Evolutionary conservation across 1,140 invertebrate species (phyloP).

Genomic region (Bombus affinis): DNA sequence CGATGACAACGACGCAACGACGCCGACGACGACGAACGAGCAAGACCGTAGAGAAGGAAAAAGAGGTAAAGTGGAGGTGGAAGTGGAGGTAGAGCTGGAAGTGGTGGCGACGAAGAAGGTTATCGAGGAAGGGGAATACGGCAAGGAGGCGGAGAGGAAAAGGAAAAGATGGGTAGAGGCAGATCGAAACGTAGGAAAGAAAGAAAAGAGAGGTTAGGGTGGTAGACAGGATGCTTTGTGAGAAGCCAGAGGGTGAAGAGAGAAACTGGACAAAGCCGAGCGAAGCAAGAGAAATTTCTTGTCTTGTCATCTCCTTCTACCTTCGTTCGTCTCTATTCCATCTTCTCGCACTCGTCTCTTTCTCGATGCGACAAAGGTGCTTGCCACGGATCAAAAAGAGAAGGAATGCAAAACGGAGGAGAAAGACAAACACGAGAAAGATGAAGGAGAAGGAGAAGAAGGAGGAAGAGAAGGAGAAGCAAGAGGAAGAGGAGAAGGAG

Average conservation of each 20-base stretch:
- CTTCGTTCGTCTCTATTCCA: not conserved
- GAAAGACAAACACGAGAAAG: not conserved
- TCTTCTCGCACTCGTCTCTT: conserved; percentile 1
- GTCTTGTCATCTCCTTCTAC: conserved; percentile 13
- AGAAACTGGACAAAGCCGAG: conserved; percentile 29
- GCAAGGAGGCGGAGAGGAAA: conserved; percentile 31
- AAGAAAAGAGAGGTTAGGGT: conserved; percentile 63
- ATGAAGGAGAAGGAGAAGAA: too few species aligned
- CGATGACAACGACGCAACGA: conserved; percentile 2
- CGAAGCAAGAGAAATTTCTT: conserved; percentile 39
- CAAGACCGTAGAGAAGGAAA: conserved; percentile 12
- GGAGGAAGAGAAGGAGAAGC: conserved; percentile 10
- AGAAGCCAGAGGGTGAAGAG: conserved; percentile 62
- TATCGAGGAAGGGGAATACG: conserved; percentile 55
- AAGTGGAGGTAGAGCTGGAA: conserved; percentile 14
- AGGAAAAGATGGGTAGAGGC: conserved; percentile 54
- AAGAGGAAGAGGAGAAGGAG: not conserved
- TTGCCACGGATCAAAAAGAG: not conserved
- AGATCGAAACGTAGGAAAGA: conserved; percentile 64
- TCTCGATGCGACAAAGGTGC: not conserved
- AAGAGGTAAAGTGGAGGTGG: conserved; percentile 6
- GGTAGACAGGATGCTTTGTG: conserved; percentile 58
- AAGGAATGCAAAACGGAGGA: conserved; percentile 2
- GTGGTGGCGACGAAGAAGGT: conserved; percentile 45
- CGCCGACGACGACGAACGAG: conserved; percentile 28